Percentiles rank a stretch among this genome's conserved stretches.
Conservation (phyloP, 1,140 invertebrate genomes). For the Drosophila bocqueti region DNA sequence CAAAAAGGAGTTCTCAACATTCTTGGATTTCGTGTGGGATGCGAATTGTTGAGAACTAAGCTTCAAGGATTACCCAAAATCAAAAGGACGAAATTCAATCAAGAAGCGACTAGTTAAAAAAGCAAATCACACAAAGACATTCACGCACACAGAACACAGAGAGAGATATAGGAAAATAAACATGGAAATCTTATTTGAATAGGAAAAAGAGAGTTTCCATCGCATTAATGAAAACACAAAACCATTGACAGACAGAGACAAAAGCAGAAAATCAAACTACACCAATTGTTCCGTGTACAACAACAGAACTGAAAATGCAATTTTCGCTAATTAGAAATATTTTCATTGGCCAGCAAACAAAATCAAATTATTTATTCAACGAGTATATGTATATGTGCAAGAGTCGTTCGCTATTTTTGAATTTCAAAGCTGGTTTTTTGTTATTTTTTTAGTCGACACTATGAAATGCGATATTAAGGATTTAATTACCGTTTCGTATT, state of each 20-base stretch:
- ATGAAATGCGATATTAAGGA: conserved; percentile 56
- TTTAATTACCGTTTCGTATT: conserved; percentile 85
- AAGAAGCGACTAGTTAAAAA: conserved; percentile 52
- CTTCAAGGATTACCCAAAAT: conserved; percentile 42
- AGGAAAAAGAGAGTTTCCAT: conserved; percentile 15
- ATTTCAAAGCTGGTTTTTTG: conserved; percentile 26
- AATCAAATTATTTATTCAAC: conserved; percentile 69
- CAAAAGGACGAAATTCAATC: conserved; percentile 48
- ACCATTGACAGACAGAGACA: conserved; percentile 29
- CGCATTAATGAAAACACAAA: conserved; percentile 26
- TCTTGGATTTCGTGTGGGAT: conserved; percentile 39
- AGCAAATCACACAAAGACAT: conserved; percentile 35
- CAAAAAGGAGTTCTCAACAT: conserved; percentile 34
- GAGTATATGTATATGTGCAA: conserved; percentile 43
- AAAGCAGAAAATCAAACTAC: conserved; percentile 48
- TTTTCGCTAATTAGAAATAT: conserved; percentile 77
- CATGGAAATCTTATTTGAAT: conserved; percentile 24
- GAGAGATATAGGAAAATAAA: conserved; percentile 14
- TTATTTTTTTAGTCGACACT: conserved; percentile 31
- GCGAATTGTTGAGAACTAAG: conserved; percentile 43
- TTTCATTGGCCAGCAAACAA: conserved; percentile 70
- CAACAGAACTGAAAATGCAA: conserved; percentile 67
- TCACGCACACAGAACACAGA: conserved; percentile 15
- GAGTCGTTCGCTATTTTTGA: conserved; percentile 43
- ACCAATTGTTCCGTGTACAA: conserved; percentile 47